Base-by-base conservation (phyloP, 1,140 invertebrate genomes). In the Brachionus rotundiformis region DNA sequence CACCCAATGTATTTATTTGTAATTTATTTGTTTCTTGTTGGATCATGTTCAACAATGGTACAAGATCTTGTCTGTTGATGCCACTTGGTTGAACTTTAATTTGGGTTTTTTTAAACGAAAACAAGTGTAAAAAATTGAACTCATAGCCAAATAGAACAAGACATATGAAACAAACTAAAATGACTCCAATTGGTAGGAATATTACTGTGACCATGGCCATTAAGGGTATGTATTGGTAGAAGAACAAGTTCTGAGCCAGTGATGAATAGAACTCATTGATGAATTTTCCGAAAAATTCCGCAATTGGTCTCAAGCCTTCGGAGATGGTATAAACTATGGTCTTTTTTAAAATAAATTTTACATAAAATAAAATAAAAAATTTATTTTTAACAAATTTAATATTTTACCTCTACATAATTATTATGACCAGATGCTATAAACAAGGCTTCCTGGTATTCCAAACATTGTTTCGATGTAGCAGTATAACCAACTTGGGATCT, bases 71-170 rank as follows among this genome's bases (percentile, higher is more conserved):
- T 13, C 44, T 41, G 3, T 29, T 73, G n/a, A 44, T 44, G 10
- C 11, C 19, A 19, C 11, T 73, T 8, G 25, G 4, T 27, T 29
- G 16, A 25, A 44, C 39, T 8, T 33, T 59, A 33, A 8, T 39
- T 29, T 79, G 29, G 31, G 23, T 59, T 41, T 59, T 54, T 33
- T 63, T 79, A 25, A 79, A 79, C 6, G 76, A 79, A 29, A 79
- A 59, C 11, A 79, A 63, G 23, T 79, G 76, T 13, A 79, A 79
- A 63, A 79, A 59, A 79, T 79, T 79, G 13, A 79, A 79, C 13
- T 79, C 76, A 19, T 79, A 79, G 36, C 59, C 59, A 25, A 79
- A 79, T 59, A 79, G 33, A 19, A 79, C n/a, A 25, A 79, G 33
- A 19, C 47, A 39, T 19, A 79, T 19, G 16, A 79, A 63, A 27